Percentiles rank a stretch among this genome's conserved stretches.
These are phyloP conservation scores for Myocastor coypus DNA, from an alignment of 2,113 vertebrate species.

Conservation along the genomic window DNA sequence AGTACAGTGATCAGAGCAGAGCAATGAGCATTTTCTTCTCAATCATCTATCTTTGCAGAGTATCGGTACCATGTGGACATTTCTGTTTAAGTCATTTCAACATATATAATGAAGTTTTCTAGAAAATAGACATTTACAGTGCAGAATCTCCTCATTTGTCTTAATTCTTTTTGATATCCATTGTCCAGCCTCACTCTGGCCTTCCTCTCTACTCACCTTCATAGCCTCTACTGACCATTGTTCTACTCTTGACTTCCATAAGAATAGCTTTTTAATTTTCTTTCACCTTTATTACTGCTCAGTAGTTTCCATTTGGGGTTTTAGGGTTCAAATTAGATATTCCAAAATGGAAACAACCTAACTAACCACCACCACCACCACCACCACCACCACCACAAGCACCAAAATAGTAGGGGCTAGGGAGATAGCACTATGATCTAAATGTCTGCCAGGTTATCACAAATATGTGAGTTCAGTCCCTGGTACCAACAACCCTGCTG, in stretches of 20 bases:
- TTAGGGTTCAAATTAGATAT: neutral
- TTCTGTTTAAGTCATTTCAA: no score
- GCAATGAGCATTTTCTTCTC: neutral
- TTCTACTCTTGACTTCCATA: neutral
- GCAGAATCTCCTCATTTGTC: neutral
- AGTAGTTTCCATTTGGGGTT: neutral
- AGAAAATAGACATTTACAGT: neutral
- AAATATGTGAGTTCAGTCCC: no score
- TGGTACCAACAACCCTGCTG: no score
- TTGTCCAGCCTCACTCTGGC: neutral
- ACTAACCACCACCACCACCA: neutral
- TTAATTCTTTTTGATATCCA: neutral
- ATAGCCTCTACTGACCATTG: neutral
- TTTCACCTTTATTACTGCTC: neutral
- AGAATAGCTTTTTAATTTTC: neutral
- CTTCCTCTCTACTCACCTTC: neutral
- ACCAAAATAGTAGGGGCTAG: no score
- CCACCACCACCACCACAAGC: no score
- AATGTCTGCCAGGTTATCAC: no score
- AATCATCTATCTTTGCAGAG: neutral
- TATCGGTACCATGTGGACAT: neutral
- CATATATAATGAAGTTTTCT: neutral
- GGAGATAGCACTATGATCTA: no score
- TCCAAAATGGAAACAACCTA: neutral
- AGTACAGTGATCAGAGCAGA: neutral